phyloP scores from a whole-genome alignment of 2,113 vertebrate genomes.

The Mormyrus lacerda region DNA sequence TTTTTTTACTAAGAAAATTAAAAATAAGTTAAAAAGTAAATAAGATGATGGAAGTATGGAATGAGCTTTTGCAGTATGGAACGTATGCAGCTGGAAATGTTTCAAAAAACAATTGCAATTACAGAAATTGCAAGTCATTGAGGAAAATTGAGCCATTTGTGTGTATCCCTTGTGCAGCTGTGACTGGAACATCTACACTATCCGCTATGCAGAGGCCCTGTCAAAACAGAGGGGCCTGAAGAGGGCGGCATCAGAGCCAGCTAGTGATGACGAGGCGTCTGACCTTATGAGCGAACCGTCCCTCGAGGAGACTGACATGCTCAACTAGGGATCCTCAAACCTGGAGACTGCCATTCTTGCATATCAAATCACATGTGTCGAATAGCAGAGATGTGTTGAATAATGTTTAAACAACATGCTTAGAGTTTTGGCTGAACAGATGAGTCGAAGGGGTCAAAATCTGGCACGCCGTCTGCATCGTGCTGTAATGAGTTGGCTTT shows the following conservation, averaged over 20 bases:
- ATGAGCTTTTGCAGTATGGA: neutral
- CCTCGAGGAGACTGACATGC: neutral
- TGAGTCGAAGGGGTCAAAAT: neutral
- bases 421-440: neutral
- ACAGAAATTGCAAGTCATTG: neutral
- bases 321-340: neutral
- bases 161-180: constrained; percentile 58
- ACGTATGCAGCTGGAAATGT: neutral
- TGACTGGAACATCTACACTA: constrained; percentile 88
- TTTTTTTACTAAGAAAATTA: neutral
- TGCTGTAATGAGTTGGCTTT: neutral
- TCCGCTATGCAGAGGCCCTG: constrained; percentile 57
- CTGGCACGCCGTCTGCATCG: neutral
- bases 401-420: neutral
- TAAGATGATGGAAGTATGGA: no score
- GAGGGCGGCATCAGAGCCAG: neutral
- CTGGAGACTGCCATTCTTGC: neutral
- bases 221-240: neutral
- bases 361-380: neutral
- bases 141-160: neutral
- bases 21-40: no score
- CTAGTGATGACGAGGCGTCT: neutral
- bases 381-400: neutral
- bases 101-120: neutral
- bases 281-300: neutral